phyloP scores from a whole-genome alignment of 2,113 vertebrate genomes.

The Prunella himalayana region DNA sequence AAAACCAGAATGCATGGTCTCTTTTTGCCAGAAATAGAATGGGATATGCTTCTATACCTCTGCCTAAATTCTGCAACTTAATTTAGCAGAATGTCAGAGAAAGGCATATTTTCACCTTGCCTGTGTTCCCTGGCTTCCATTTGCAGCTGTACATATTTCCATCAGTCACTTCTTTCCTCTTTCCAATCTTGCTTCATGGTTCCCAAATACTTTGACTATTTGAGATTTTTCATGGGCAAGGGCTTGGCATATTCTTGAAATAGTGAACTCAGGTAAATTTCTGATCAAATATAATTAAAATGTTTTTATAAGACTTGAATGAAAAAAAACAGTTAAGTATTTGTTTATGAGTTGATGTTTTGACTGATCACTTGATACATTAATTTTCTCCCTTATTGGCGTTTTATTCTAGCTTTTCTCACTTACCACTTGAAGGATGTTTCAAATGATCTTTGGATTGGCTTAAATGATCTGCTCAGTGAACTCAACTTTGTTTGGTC shows the following conservation, averaged over 20 bases:
- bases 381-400: neutral
- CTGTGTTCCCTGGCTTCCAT: neutral
- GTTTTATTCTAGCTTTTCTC: slow-evolving; percentile 78
- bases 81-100: neutral
- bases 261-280: neutral
- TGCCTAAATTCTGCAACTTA: neutral
- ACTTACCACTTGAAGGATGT: slow-evolving; percentile 74
- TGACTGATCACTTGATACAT: neutral
- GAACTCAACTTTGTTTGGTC: slow-evolving; percentile 89
- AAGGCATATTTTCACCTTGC: neutral
- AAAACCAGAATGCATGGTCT: neutral
- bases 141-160: neutral
- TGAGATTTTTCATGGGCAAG: neutral
- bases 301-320: neutral
- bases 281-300: neutral
- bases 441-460: slow-evolving; percentile 79
- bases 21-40: neutral
- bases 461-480: slow-evolving; percentile 84
- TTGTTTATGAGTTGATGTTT: neutral
- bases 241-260: neutral
- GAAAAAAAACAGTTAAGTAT: neutral
- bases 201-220: neutral
- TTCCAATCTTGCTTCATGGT: neutral
- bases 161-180: neutral
- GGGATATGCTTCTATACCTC: neutral